Evolutionary conservation across 30 jellyfish, hydroid and myxozoan genomes (phyloP), one percentile per base, ranked within the genome.

Genomic region (Aurelia coerulea): DNA sequence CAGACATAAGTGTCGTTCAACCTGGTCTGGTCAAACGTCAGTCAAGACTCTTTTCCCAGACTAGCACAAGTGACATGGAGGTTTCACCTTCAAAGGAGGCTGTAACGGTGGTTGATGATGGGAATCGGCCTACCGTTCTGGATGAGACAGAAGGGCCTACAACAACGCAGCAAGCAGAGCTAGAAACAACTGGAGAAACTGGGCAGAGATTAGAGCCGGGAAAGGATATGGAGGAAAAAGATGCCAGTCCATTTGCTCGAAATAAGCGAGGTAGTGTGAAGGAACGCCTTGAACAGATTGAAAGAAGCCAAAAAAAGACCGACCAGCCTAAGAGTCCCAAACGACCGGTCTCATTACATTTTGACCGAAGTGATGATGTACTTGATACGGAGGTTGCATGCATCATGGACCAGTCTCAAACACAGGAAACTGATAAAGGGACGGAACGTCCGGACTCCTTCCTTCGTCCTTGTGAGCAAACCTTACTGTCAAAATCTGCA

Each of bases 21-120:
- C 85, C 80, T 42, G 92, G 92, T 19, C 31, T 83, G 4, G 92
- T 83, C 12, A 83, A 83, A 50, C 33, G 92, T 8, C 92, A 83
- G 42, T 83, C 92, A 0, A 13, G 29, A 34, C 23, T 83, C 1
- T 71, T 83, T 39, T 53, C 92, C 62, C 58, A 70, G 54, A 46
- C 56, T 13, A 46, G 56, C 8, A 14, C 56, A 46, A 46, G 56
- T 9, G 56, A 46, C 8, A 7, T 46, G 14, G 56, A 46, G 15
- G 56, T 46, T 46, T 9, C 56, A 46, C 56, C 56, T 46, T 46
- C 56, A 46, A 46, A 46, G 56, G 56, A 46, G 56, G 56, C 56
- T 5, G 8, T 46, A 1, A 46, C 56, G 14, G 56, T 46, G 12
- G 29, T 71, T 37, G 53, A 71, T 39, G 32, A 33, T 5, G 81